phyloP scores from a whole-genome alignment of 2,113 vertebrate species.

The Otus sunia region DNA sequence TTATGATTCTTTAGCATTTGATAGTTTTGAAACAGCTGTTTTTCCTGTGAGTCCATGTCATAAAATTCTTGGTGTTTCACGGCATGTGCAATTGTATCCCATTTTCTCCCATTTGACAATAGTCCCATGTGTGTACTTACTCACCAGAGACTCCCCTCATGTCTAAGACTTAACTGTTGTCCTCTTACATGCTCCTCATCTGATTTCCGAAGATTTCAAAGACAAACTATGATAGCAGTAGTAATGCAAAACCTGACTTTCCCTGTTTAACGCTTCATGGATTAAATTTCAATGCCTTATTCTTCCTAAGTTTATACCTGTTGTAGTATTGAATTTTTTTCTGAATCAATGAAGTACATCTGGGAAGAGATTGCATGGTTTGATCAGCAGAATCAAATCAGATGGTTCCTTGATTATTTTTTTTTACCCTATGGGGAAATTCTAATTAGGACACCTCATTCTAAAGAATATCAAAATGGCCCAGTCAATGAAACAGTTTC shows the following conservation, averaged over 20 bases:
- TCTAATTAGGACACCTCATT: not conserved
- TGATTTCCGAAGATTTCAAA: not conserved
- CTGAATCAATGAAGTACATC: not conserved
- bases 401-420: not conserved
- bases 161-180: not conserved
- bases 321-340: not conserved
- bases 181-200: accelerated
- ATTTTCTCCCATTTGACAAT: not conserved
- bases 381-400: not conserved
- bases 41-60: not conserved
- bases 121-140: not conserved
- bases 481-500: not conserved
- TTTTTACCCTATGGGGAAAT: not conserved
- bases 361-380: not conserved
- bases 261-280: not conserved
- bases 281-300: not conserved
- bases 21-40: not conserved
- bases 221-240: not conserved
- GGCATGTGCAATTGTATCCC: not conserved
- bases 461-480: not conserved
- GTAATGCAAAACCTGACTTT: not conserved
- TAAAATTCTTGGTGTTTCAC: not conserved
- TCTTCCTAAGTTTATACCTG: not conserved
- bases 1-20: not conserved
- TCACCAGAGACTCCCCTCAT: not conserved